These are phyloP conservation scores for Mimas tiliae DNA, from an alignment of 2,888 invertebrate species.

Conservation along the genomic window DNA sequence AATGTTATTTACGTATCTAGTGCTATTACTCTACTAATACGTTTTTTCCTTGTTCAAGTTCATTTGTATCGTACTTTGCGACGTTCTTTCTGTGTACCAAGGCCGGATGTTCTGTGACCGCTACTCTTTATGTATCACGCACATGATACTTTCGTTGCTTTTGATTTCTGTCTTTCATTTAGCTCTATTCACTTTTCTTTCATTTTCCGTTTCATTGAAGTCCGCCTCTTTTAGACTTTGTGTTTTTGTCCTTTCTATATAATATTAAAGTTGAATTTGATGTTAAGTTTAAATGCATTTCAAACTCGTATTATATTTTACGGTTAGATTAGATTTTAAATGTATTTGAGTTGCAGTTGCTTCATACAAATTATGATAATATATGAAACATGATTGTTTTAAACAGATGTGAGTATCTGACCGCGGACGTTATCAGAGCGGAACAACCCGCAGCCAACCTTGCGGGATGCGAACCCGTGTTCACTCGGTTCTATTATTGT, in stretches of 20 bases:
- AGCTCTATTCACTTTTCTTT: neutral
- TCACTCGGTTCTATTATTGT: constrained; percentile 36
- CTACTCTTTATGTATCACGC: neutral
- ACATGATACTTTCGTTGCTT: neutral
- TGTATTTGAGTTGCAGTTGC: neutral
- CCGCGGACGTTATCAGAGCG: constrained; percentile 60
- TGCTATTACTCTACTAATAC: neutral
- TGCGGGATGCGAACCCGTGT: constrained; percentile 41
- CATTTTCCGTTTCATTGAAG: neutral
- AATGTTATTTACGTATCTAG: neutral
- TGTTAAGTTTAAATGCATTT: no score
- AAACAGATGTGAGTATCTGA: constrained; percentile 41
- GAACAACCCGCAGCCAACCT: constrained; percentile 51
- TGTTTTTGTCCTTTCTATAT: no score
- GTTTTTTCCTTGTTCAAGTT: neutral
- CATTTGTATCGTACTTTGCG: neutral
- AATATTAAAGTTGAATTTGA: no score
- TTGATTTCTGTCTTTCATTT: neutral
- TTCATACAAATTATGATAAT: neutral
- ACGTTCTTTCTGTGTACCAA: constrained; percentile 20
- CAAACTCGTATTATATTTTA: no score
- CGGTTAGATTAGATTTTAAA: no score
- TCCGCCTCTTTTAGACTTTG: no score
- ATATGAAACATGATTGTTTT: constrained; percentile 38
- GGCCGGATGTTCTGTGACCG: constrained; percentile 7